A percentile compares a stretch with the other conserved stretches of the same genome.
Evolutionary conservation across 2,888 invertebrate genomes (phyloP).

Genomic region (Brachypalpus laphriformis): DNA sequence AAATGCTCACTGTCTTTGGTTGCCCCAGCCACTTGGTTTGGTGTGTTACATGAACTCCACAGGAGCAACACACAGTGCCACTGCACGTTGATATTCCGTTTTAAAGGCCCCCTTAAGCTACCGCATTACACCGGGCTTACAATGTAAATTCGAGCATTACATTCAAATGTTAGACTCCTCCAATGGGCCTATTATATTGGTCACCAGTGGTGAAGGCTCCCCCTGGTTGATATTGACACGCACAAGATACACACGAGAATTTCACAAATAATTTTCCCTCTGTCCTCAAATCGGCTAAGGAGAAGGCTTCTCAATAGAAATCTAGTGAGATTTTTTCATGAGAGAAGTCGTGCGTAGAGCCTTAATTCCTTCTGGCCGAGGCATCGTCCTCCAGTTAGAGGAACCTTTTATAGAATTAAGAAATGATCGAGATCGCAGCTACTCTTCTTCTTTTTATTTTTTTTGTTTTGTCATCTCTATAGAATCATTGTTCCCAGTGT

Average conservation of each 20-base stretch:
- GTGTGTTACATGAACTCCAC: slow-evolving; percentile 48
- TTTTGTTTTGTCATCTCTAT: slow-evolving; percentile 48
- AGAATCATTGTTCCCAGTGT: slow-evolving; percentile 56
- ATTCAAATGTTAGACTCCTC: slow-evolving; percentile 55
- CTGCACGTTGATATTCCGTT: slow-evolving; percentile 29
- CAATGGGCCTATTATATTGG: slow-evolving; percentile 48
- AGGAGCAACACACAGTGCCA: slow-evolving; percentile 9
- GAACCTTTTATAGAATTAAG: slow-evolving; percentile 73
- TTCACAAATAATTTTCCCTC: slow-evolving; percentile 48
- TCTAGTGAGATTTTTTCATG: slow-evolving; percentile 16
- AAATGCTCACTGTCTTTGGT: slow-evolving; percentile 45
- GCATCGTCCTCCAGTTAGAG: slow-evolving; percentile 25
- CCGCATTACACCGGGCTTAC: slow-evolving; percentile 62
- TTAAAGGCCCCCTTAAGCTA: slow-evolving; percentile 53
- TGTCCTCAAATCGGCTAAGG: slow-evolving; percentile 26
- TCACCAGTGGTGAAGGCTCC: slow-evolving; percentile 36
- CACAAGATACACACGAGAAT: slow-evolving; percentile 37
- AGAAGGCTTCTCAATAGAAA: slow-evolving; percentile 15
- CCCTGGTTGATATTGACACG: slow-evolving; percentile 55
- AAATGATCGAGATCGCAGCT: slow-evolving; percentile 70
- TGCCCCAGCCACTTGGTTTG: slow-evolving; percentile 16
- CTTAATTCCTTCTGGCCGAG: slow-evolving; percentile 11
- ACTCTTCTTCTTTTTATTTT: slow-evolving; percentile 11
- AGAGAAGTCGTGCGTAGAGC: slow-evolving; percentile 30
- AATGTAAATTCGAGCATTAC: slow-evolving; percentile 67